Conservation (phyloP, 2,888 invertebrate genomes). For the Mythimna vitellina region DNA sequence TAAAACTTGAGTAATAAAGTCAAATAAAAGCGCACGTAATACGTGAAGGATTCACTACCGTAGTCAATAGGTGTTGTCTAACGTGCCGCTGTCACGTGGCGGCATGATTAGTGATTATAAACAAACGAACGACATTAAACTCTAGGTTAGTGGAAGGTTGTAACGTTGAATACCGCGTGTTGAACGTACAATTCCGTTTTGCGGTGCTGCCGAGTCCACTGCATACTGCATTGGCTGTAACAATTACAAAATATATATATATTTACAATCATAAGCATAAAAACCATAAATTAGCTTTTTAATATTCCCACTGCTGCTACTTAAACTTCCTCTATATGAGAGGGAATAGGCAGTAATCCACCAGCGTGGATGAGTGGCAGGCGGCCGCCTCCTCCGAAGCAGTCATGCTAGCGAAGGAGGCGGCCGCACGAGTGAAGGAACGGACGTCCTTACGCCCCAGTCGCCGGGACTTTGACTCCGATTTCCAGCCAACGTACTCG, state of each 20-base stretch:
- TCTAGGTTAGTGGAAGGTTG: conserved; percentile 61
- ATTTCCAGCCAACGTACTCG: no score
- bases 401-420: no score
- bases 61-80: conserved; percentile 14
- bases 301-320: no score
- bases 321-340: no score
- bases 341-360: no score
- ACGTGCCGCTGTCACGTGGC: conserved; percentile 23
- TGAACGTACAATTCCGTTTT: conserved; percentile 59
- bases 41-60: conserved; percentile 6
- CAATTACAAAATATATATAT: conserved; percentile 8
- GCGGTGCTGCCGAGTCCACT: conserved; percentile 54
- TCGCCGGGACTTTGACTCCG: no score
- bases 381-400: no score
- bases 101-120: conserved; percentile 41
- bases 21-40: conserved; percentile 30
- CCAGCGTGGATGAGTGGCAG: no score
- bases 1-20: conserved; percentile 27
- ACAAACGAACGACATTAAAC: conserved; percentile 48
- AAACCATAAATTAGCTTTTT: no score
- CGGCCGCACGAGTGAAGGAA: no score
- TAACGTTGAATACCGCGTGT: conserved; percentile 50
- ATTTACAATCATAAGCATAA: no score
- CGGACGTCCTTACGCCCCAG: no score
- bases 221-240: conserved; percentile 44